Evolutionary conservation across 2,888 invertebrate genomes (phyloP).

Genomic region (Drosophila tanythrix): DNA sequence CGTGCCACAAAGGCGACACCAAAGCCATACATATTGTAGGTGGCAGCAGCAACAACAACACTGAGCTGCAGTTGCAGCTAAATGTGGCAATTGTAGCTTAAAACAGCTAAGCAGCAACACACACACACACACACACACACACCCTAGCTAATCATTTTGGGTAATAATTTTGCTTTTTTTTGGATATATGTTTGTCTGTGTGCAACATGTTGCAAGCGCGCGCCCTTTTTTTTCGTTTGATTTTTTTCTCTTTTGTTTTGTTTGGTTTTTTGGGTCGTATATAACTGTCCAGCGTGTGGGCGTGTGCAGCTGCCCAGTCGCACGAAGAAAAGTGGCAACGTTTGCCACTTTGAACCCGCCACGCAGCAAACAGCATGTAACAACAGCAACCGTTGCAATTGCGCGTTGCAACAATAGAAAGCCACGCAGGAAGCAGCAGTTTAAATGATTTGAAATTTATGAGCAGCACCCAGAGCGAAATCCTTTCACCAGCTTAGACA

Average conservation of each 20-base stretch:
- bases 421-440: slow-evolving; percentile 66
- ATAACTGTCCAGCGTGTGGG: slow-evolving; percentile 46
- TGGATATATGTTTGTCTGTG: slow-evolving; percentile 25
- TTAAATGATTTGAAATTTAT: slow-evolving; percentile 72
- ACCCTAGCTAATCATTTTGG: slow-evolving; percentile 62
- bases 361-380: slow-evolving; percentile 22
- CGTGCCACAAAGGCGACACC: slow-evolving; percentile 78
- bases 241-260: neutral
- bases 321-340: slow-evolving; percentile 25
- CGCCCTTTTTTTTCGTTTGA: slow-evolving; percentile 50
- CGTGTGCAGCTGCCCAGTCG: slow-evolving; percentile 42
- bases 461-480: slow-evolving; percentile 71
- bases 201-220: slow-evolving; percentile 60
- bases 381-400: slow-evolving; percentile 10
- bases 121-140: slow-evolving; percentile 34
- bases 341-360: slow-evolving; percentile 59
- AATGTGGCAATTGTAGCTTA: slow-evolving; percentile 59
- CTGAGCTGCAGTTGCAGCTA: slow-evolving; percentile 29
- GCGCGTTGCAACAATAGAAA: slow-evolving; percentile 60
- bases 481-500: slow-evolving; percentile 73
- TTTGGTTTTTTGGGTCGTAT: slow-evolving; percentile 31
- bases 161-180: slow-evolving; percentile 63
- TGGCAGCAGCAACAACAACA: slow-evolving; percentile 54
- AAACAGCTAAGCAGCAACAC: slow-evolving; percentile 53
- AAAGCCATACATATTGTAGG: slow-evolving; percentile 77